Conservation (phyloP, 2,113 vertebrate genomes). For the Oostethus manadensis region DNA sequence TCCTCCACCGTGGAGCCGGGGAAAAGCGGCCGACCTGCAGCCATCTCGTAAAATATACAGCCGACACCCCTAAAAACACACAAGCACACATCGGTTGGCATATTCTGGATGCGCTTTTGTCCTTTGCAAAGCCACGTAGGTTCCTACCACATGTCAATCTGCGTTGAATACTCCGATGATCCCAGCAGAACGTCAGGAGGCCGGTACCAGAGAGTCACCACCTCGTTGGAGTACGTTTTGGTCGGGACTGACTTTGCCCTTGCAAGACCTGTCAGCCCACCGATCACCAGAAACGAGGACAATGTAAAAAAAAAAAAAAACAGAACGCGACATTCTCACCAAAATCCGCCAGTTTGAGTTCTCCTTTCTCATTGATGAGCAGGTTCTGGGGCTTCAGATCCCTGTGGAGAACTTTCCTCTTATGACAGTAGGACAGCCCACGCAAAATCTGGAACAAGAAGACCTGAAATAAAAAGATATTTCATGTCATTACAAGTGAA, state of each 20-base stretch:
- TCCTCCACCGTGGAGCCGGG: conserved; percentile 98
- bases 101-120: no score
- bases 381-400: conserved; percentile 98
- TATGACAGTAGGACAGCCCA: conserved; percentile 95
- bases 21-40: conserved; percentile 95
- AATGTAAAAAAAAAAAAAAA: not conserved
- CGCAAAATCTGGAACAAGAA: conserved; percentile 98
- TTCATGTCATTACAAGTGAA: not conserved
- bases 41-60: conserved; percentile 99
- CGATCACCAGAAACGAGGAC: not conserved
- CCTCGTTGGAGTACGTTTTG: conserved; percentile 97
- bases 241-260: conserved; percentile 95
- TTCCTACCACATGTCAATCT: conserved; percentile 95
- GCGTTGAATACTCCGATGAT: conserved; percentile 95
- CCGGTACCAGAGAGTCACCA: conserved; percentile 95
- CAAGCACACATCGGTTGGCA: not conserved
- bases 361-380: conserved; percentile 94
- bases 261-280: conserved; percentile 78
- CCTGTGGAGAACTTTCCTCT: conserved; percentile 92
- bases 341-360: conserved; percentile 96
- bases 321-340: conserved; percentile 67
- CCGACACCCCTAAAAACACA: conserved; percentile 83
- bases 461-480: conserved; percentile 69
- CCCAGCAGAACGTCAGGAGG: conserved; percentile 94
- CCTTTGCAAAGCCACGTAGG: not conserved